These are phyloP conservation scores for Hesperophylax magnus DNA, from an alignment of 1,140 invertebrate species.

Conservation along the genomic window DNA sequence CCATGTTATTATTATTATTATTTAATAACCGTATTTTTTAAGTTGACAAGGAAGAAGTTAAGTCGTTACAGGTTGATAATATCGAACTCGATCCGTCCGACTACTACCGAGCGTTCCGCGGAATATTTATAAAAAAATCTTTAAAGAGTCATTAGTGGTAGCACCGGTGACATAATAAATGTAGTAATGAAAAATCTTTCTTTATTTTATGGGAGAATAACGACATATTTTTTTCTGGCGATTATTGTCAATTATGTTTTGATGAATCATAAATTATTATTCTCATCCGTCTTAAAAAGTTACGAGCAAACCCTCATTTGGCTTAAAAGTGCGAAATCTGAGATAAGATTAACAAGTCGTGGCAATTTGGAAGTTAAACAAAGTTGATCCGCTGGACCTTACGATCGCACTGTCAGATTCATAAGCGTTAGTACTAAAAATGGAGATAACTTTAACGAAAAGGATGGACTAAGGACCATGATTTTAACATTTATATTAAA, in stretches of 20 bases:
- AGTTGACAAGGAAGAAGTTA: no score
- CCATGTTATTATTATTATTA: no score
- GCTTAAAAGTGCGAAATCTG: not conserved
- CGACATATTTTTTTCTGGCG: not conserved
- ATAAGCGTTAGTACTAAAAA: no score
- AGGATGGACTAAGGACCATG: no score
- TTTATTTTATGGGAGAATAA: not conserved
- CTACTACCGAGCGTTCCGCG: no score
- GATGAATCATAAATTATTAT: not conserved
- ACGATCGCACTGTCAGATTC: slow-evolving; percentile 4
- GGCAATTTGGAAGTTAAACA: slow-evolving; percentile 22
- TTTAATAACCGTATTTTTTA: no score
- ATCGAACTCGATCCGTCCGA: no score
- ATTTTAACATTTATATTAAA: no score
- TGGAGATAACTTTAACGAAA: no score
- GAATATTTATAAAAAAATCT: no score
- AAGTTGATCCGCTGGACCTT: slow-evolving; percentile 10
- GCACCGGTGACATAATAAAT: not conserved
- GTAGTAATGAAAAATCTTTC: not conserved
- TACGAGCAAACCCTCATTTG: not conserved
- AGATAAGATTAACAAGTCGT: slow-evolving; percentile 13
- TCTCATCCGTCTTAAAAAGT: not conserved
- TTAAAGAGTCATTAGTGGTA: no score
- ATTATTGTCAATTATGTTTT: not conserved
- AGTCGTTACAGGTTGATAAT: no score